Conservation (phyloP, 2,888 invertebrate species). For the Harpalus rufipes region DNA sequence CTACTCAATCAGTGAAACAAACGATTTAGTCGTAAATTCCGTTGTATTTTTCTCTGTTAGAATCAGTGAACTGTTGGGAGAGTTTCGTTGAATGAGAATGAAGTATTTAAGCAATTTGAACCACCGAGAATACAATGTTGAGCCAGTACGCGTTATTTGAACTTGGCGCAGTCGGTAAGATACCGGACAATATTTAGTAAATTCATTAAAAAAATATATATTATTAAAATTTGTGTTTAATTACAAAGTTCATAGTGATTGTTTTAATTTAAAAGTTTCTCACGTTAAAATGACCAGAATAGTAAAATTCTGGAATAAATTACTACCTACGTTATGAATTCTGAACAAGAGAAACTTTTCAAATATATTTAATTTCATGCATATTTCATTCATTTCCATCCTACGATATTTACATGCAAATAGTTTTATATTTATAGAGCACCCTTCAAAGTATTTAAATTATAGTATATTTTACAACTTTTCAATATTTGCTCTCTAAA, state of each 20-base stretch:
- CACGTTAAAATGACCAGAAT: no score
- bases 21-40: neutral
- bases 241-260: no score
- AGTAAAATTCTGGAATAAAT: neutral
- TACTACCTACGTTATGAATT: neutral
- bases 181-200: no score
- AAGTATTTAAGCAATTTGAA: conserved; percentile 55
- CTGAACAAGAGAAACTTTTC: neutral
- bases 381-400: neutral
- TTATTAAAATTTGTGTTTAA: no score
- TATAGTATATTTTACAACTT: neutral
- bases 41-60: neutral
- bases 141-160: no score
- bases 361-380: neutral
- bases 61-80: neutral
- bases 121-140: no score
- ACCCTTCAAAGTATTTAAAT: neutral
- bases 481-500: neutral
- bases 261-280: no score
- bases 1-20: neutral
- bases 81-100: neutral
- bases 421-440: neutral
- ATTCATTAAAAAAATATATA: no score
- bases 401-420: neutral
- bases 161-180: no score